phyloP scores from a whole-genome alignment of 1,140 invertebrate species.

The Liolophura sinensis region DNA sequence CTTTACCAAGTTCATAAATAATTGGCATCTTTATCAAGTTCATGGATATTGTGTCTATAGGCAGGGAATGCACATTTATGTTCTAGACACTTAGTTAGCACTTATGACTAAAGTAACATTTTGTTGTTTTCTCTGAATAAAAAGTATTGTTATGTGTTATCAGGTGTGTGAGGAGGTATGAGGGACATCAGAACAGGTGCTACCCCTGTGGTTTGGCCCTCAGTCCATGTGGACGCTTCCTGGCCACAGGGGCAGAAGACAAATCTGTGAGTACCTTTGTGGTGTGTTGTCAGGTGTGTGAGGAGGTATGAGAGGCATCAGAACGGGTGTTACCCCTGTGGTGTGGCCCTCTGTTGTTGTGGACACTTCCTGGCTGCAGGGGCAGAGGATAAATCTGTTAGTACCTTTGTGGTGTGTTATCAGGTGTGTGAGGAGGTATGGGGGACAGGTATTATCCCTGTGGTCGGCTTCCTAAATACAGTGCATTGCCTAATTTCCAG shows the following conservation, averaged over 20 bases:
- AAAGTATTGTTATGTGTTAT: background rate
- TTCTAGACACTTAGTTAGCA: too few relatives aligned
- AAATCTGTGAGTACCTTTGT: constrained; percentile 39
- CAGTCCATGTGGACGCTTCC: constrained; percentile 54
- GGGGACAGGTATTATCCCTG: too few relatives aligned
- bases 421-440: too few relatives aligned
- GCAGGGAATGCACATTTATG: too few relatives aligned
- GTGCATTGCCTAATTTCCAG: background rate
- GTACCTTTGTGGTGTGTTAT: constrained; percentile 3
- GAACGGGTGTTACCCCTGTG: constrained; percentile 50
- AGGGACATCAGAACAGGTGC: constrained; percentile 50
- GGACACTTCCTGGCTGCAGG: constrained; percentile 53
- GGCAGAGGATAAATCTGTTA: constrained; percentile 55
- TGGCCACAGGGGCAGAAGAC: constrained; percentile 56
- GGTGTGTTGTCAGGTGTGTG: constrained; percentile 40
- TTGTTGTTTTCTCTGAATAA: background rate
- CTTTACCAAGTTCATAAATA: too few relatives aligned
- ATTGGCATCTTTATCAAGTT: too few relatives aligned
- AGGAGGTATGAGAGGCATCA: constrained; percentile 47
- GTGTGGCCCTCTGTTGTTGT: constrained; percentile 53
- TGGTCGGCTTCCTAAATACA: background rate
- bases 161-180: constrained; percentile 49
- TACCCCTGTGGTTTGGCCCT: constrained; percentile 49
- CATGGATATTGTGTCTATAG: too few relatives aligned
- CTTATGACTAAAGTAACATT: too few relatives aligned